Conservation (phyloP, 1,140 invertebrate species). For the Lepidurus arcticus region DNA sequence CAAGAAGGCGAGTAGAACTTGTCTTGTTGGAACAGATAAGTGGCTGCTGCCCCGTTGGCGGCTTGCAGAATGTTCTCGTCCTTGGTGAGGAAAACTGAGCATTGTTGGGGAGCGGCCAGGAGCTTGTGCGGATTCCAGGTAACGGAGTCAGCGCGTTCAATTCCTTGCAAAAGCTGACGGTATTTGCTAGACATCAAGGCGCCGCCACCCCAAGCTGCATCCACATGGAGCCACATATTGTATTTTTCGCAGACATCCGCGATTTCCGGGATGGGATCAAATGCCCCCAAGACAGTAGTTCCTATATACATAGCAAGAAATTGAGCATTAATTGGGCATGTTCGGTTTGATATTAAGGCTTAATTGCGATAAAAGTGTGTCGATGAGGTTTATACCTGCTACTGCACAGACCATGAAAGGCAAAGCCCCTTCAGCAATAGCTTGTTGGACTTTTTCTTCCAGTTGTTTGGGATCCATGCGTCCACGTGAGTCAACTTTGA, state of each 20-base stretch:
- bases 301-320: slow-evolving; percentile 38
- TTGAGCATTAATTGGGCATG: background rate
- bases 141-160: slow-evolving; percentile 71
- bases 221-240: slow-evolving; percentile 88
- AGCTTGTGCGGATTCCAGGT: slow-evolving; percentile 94
- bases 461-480: slow-evolving; percentile 71
- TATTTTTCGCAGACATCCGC: slow-evolving; percentile 74
- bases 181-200: slow-evolving; percentile 77
- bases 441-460: slow-evolving; percentile 59
- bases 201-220: slow-evolving; percentile 91
- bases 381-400: slow-evolving; percentile 59
- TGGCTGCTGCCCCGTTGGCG: slow-evolving; percentile 63
- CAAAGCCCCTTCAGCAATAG: slow-evolving; percentile 58
- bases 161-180: slow-evolving; percentile 66
- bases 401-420: slow-evolving; percentile 89
- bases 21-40: slow-evolving; percentile 91
- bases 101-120: slow-evolving; percentile 81
- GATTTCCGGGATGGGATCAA: slow-evolving; percentile 77
- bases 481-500: slow-evolving; percentile 64
- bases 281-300: slow-evolving; percentile 66
- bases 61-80: slow-evolving; percentile 52
- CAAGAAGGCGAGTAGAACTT: slow-evolving; percentile 90
- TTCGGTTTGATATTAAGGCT: background rate
- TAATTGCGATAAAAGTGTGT: background rate
- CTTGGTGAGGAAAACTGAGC: slow-evolving; percentile 71